Conservation (phyloP, 1,140 invertebrate genomes). For the Formica exsecta region DNA sequence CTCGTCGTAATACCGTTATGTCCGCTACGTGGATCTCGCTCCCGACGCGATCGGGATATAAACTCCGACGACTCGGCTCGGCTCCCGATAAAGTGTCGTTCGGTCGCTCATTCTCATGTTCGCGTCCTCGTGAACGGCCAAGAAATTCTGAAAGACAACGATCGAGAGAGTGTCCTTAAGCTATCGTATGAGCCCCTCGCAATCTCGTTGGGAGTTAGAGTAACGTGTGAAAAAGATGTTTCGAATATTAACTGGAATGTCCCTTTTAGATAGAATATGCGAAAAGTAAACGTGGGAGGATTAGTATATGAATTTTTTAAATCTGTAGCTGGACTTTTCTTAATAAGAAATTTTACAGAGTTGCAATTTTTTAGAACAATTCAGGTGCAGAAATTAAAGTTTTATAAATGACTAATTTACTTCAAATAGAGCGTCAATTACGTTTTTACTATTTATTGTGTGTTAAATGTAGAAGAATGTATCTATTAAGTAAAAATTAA, state of each 20-base stretch:
- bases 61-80: constrained; percentile 31
- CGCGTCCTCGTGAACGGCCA: neutral
- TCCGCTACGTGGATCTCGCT: constrained; percentile 44
- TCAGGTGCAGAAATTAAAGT: too few species aligned
- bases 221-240: neutral
- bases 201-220: neutral
- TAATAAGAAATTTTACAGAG: neutral
- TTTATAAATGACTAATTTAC: too few species aligned
- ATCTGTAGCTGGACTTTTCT: neutral
- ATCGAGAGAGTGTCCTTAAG: constrained; percentile 22
- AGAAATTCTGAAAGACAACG: constrained; percentile 37
- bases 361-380: too few species aligned
- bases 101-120: constrained; percentile 20
- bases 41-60: constrained; percentile 61
- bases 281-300: neutral
- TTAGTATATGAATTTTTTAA: neutral
- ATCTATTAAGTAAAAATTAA: neutral
- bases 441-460: neutral
- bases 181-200: constrained; percentile 14
- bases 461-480: neutral
- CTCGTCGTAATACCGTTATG: constrained; percentile 50
- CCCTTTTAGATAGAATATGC: neutral
- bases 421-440: neutral
- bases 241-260: neutral
- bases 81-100: constrained; percentile 51